A percentile compares a stretch with the other conserved stretches of the same genome.
These are phyloP conservation scores for Corydoras sp. DNA, from an alignment of 2,113 vertebrate genomes.

Conservation along the genomic window DNA sequence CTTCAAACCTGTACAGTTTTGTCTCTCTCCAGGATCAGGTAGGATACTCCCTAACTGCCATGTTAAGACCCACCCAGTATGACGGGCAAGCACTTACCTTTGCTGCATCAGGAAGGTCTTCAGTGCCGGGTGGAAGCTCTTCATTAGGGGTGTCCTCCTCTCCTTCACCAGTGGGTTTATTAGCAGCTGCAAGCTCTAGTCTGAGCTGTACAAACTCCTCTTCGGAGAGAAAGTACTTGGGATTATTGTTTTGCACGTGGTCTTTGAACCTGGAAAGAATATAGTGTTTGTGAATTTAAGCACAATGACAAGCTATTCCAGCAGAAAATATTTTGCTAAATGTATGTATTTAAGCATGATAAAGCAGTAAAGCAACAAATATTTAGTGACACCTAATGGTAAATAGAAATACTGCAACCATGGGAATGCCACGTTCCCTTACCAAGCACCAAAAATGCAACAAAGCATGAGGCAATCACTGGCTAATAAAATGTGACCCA, in stretches of 20 bases:
- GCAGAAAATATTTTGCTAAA: too few species aligned
- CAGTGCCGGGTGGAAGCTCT: constrained; percentile 81
- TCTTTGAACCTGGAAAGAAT: constrained; percentile 83
- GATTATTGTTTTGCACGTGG: constrained; percentile 88
- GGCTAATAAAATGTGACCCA: too few species aligned
- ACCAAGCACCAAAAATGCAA: too few species aligned
- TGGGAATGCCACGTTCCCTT: too few species aligned
- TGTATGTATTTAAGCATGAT: too few species aligned
- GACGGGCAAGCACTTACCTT: constrained; percentile 65
- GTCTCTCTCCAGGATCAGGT: constrained; percentile 55
- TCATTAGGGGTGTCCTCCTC: constrained; percentile 67
- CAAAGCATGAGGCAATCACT: too few species aligned
- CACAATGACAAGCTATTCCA: too few species aligned
- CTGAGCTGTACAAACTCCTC: constrained; percentile 91
- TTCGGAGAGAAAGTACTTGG: constrained; percentile 84
- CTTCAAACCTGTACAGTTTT: constrained; percentile 63
- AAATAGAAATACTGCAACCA: too few species aligned
- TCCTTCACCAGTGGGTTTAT: constrained; percentile 60
- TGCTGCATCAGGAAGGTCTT: constrained; percentile 90
- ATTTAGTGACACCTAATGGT: too few species aligned
- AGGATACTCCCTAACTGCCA: constrained; percentile 48
- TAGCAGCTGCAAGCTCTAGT: constrained; percentile 80
- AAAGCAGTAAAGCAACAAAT: too few species aligned
- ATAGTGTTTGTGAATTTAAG: background rate
- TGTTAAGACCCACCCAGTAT: constrained; percentile 22